A percentile compares a stretch with the other conserved stretches of the same genome.
Evolutionary conservation across 1,140 invertebrate species (phyloP).

Genomic region (Drosophila kurseongensis): DNA sequence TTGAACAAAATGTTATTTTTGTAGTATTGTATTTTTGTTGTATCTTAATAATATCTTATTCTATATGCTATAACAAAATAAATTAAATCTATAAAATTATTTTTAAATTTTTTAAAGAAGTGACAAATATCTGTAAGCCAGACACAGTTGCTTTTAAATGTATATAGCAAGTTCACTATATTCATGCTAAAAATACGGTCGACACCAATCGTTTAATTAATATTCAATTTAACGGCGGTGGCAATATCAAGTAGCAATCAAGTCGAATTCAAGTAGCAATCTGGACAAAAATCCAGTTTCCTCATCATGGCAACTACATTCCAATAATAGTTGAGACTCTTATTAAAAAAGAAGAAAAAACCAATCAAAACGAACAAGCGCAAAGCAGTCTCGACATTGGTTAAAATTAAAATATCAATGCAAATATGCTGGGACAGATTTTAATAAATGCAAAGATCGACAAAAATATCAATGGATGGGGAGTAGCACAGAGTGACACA

Average conservation of each 20-base stretch:
- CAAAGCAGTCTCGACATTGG: not conserved
- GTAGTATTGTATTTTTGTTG: too few relatives aligned
- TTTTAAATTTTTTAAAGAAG: too few relatives aligned
- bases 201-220: conserved; percentile 21
- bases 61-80: too few relatives aligned
- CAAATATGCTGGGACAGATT: conserved; percentile 61
- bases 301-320: conserved; percentile 33
- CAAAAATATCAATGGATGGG: not conserved
- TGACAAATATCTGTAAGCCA: not conserved
- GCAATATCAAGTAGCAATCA: conserved; percentile 28
- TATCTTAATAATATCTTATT: too few relatives aligned
- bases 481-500: not conserved
- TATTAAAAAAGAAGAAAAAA: conserved; percentile 29
- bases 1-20: too few relatives aligned
- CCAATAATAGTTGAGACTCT: conserved; percentile 35
- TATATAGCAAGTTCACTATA: conserved; percentile 13
- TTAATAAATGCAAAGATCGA: conserved; percentile 64
- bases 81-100: too few relatives aligned
- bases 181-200: not conserved
- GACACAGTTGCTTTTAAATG: not conserved
- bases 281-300: conserved; percentile 35
- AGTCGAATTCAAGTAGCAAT: conserved; percentile 25
- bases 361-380: conserved; percentile 47
- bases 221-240: conserved; percentile 26
- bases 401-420: conserved; percentile 56